Base-by-base conservation (phyloP, 2,797 vertebrate species). In the Danionella dracula region DNA sequence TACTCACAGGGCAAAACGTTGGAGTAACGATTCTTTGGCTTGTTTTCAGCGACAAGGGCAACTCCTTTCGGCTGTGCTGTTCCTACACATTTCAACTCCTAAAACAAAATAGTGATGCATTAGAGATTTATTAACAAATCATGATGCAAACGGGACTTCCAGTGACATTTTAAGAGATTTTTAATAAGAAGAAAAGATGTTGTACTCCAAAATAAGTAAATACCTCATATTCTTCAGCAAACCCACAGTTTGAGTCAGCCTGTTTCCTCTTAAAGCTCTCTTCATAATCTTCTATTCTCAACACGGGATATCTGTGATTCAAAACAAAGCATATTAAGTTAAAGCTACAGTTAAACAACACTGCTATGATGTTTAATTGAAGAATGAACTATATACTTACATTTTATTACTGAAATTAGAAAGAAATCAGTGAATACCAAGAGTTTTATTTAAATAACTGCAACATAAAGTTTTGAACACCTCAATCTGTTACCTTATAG, bases 1-100 rank as follows among this genome's bases (percentile, higher is more conserved):
- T 57, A 85, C 96, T 93, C 83, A 99, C 96, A 99, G 42, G 96
- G 95, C 60, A 97, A 85, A 37, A 99, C 96, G 0, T 99, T 98
- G 82, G 91, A 95, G 80, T 98, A 99, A 79, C 96, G 93, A 71
- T 99, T 99, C 88, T 99, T 99, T 2, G 84, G 82, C 79, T 93
- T 95, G 75, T 98, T 99, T 31, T 97, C 93, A 20, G 82, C 4
- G 54, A 79, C 73, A 66, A 90, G 82, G 9, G 93, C 94, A 16
- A 78, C 82, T 27, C 78, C 82, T 81, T 91, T 97, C 0, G 90
- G 71, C 73, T 95, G 94, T 74, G 57, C 85, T 16, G 85, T 87
- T 55, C 96, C 96, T 69, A 93, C 90, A 45, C 75, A 54, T 71
- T 90, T 94, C 53, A 99, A 86, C 46, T 94, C 93, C 96, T 99